Base-by-base conservation (phyloP, 2,888 invertebrate species). In the Plagiodera versicolora region DNA sequence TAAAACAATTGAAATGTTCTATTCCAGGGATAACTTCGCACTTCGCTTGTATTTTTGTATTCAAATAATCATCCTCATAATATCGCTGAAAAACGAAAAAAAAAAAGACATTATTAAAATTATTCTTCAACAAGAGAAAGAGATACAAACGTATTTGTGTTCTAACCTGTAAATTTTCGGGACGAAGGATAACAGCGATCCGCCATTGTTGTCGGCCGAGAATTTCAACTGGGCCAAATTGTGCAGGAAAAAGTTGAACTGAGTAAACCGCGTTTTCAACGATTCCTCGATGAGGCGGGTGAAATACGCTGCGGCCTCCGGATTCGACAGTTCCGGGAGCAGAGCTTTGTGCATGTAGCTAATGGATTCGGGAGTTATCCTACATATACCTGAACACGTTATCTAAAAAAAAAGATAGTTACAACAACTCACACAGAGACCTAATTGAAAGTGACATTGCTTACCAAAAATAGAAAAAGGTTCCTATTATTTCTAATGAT, bases 191-290 rank as follows among this genome's bases (percentile, higher is more conserved):
- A 99, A 82, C 11, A 95, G 81, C 68, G 92, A 91, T 30, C 88
- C 91, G 68, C 85, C 90, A 66, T 85, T 87, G 73, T 93, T 93
- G 67, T 95, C 95, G n/a, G 91, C 91, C 57, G 91, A 89, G 72
- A 96, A 96, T 68, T 95, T 85, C 73, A 96, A 82, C 48, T 72
- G 72, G 16, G 72, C 68, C 52, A 74, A 65, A 80, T 97, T 97
- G 83, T 99, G 99, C 52, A 98, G 84, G 83, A 99, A 98, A 83
- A 99, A 99, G 83, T 99, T 99, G 73, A 98, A 92, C 64, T 97
- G 97, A 0, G 98, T 97, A 75, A 96, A 98, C 86, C 91, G 89
- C 30, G 90, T 92, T 81, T 94, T 94, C 61, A 97, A 83, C 48
- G 96, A 95, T 73, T 94, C 94, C 80, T 97, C 94, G 77, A 99